phyloP scores from a whole-genome alignment of 1,140 invertebrate species.

The Phocides pigmalion region DNA sequence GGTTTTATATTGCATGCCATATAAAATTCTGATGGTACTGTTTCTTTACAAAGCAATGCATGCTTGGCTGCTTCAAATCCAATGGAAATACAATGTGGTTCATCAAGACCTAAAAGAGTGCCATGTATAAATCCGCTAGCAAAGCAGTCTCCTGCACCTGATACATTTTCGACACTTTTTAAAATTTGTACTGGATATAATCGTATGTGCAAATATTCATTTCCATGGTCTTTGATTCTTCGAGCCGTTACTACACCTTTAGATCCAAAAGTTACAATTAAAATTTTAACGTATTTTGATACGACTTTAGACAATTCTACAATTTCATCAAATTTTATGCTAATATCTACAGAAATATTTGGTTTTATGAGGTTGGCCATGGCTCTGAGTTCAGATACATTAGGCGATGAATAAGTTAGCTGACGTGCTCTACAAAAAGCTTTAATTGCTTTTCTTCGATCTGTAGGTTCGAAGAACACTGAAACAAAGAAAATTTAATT shows the following conservation, averaged over 20 bases:
- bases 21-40: constrained; percentile 74
- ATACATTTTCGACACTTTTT: constrained; percentile 84
- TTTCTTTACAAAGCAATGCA: constrained; percentile 79
- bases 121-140: constrained; percentile 85
- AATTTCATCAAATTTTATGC: constrained; percentile 77
- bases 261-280: constrained; percentile 84
- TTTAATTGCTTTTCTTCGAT: constrained; percentile 70
- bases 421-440: constrained; percentile 38
- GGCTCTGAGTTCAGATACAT: constrained; percentile 87
- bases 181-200: constrained; percentile 79
- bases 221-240: constrained; percentile 40
- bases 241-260: constrained; percentile 83
- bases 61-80: constrained; percentile 84
- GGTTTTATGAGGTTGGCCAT: constrained; percentile 76
- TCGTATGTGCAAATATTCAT: constrained; percentile 46
- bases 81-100: constrained; percentile 82
- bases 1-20: background rate
- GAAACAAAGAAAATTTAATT: constrained; percentile 47
- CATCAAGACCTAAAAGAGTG: constrained; percentile 69
- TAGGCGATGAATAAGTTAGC: constrained; percentile 88
- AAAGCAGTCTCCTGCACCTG: constrained; percentile 87
- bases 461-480: constrained; percentile 78
- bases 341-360: constrained; percentile 26
- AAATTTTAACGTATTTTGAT: constrained; percentile 47
- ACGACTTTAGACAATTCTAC: constrained; percentile 57